Evolutionary conservation across 2,888 invertebrate species (phyloP), one percentile per base, ranked within the genome.

Genomic region (Limnephilus rhombicus): DNA sequence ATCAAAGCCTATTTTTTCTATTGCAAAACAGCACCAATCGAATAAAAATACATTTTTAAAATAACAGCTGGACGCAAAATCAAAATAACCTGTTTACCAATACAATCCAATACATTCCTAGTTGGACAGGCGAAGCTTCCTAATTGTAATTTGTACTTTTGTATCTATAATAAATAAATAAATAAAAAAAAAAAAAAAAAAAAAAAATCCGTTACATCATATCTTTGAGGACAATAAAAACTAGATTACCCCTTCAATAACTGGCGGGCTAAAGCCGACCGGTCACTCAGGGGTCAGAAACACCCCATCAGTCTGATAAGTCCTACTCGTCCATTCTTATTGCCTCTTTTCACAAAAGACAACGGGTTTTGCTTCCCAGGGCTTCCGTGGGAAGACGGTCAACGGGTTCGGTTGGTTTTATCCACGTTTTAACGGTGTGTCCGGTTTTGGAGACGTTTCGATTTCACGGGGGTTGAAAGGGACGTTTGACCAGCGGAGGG

Each of bases 381-480:
- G 37, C 80, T 31, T 68, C 88, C 88, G 88, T 88, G 88, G 88
- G 80, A 88, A 88, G 88, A 88, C 53, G 88, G 88, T 88, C 88
- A 88, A 31, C 45, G 15, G 9, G 29, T 49, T 24, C 29, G n/a
- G 15, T 49, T 34, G 24, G 18, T 15, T 34, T 24, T 49, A 49
- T 15, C 49, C 49, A 49, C 15, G 49, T 49, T 49, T 49, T 34
- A 83, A 37, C 15, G 37, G 68, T n/a, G 83, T 41, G 83, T 18
- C 83, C 83, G 37, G 83, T 83, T 34, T 37, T 34, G 18, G 45
- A 45, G 86, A 86, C 86, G 12, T 45, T 86, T 29, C 15, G n/a
- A 53, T 86, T n/a, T 86, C 49, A 68, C 9, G 68, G 68, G 68
- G 68, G 68, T 24, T 86, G n/a, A 86, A 86, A n/a, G 5, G n/a